These are phyloP conservation scores for Elachura formosa DNA, from an alignment of 2,113 vertebrate species.

Conservation along the genomic window DNA sequence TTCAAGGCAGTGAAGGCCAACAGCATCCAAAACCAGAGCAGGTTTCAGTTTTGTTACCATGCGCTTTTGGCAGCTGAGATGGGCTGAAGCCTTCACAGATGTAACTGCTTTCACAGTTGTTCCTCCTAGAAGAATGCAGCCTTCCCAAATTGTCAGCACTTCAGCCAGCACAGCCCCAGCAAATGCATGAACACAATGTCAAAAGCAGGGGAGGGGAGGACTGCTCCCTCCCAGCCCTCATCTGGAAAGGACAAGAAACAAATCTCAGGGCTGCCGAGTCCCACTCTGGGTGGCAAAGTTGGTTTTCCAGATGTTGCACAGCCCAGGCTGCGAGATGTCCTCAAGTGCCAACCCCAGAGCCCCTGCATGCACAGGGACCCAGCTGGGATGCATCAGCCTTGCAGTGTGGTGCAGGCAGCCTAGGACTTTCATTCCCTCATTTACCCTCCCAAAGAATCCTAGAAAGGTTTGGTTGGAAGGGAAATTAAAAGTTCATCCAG, in stretches of 20 bases:
- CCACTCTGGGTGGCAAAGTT: not conserved
- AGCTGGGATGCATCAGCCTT: not conserved
- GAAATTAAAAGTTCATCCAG: not conserved
- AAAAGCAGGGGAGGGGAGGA: not conserved
- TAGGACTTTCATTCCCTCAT: not conserved
- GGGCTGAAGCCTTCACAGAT: not conserved
- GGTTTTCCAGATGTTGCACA: not conserved
- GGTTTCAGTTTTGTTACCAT: not conserved
- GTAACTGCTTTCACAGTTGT: not conserved
- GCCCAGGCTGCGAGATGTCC: not conserved
- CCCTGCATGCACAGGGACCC: not conserved
- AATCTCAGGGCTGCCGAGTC: not conserved
- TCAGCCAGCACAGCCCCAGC: not conserved
- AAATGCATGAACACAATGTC: accelerated
- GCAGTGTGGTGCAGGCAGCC: not conserved
- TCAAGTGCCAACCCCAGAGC: accelerated
- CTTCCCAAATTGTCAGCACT: not conserved
- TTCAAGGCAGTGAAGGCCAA: accelerated
- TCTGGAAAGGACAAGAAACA: not conserved
- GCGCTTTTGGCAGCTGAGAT: not conserved
- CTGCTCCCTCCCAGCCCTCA: not conserved
- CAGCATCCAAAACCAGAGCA: not conserved
- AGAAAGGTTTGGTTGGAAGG: not conserved
- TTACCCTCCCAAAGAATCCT: not conserved
- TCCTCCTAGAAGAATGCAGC: not conserved